Evolutionary conservation across 2,113 vertebrate genomes (phyloP), one percentile per base, ranked within the genome.

Genomic region (Arvicanthis niloticus): DNA sequence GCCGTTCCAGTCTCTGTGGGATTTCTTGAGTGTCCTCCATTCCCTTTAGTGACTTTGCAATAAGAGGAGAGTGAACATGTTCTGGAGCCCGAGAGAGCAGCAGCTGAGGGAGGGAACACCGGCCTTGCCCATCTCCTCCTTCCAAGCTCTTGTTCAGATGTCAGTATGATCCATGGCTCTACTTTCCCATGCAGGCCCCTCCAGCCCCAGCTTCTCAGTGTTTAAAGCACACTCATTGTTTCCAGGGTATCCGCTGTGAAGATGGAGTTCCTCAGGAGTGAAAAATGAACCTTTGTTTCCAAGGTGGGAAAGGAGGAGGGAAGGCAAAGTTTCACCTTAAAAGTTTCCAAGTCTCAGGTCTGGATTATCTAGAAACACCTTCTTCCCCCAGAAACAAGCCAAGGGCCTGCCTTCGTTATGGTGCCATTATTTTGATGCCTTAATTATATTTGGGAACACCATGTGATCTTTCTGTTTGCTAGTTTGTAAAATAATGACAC

Each of bases 241-340:
- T 40, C 81, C 72, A 42, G 89, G 67, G 7, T 8, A 29, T 9
- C 11, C 0, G 3, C 86, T 29, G 65, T 0, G 1, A 56, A 37
- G 58, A 62, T 0, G 51, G 62, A 91, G 80, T 91, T 95, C 77
- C 86, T 86, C 62, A 53, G 31, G n/a, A 84, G 51, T 77, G 67
- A 82, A 94, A 92, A 91, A 88, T 92, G 68, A 85, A 42, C 34
- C 77, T 95, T 94, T 56, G 42, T 77, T 96, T 51, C 40, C 31
- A 48, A 78, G n/a, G 9, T 26, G 21, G 48, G 22, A 62, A 65
- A 87, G 34, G 40, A 91, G 29, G 86, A 90, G 40, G 73, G 22
- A 37, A 60, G 80, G 53, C 24, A 34, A 89, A 90, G 13, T 42
- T 92, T 92, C n/a, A 73, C 37, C 76, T 96, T 89, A 68, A 65